A percentile compares a stretch with the other conserved stretches of the same genome.
phyloP scores from a whole-genome alignment of 1,140 invertebrate genomes.

The Proctacanthus coquilletti region DNA sequence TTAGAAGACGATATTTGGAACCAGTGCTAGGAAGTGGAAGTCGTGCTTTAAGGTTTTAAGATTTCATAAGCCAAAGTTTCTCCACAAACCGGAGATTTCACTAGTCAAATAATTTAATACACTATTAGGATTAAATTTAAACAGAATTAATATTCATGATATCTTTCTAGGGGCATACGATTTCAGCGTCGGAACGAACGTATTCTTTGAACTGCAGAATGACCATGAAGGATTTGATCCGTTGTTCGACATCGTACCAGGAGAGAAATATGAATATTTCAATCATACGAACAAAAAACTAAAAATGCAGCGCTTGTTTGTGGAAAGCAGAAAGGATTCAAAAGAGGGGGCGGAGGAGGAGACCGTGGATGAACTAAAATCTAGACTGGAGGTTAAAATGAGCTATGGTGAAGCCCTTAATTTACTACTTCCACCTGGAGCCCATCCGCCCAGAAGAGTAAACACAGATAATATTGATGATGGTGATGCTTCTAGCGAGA shows the following conservation, averaged over 20 bases:
- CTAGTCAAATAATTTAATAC: too few species aligned
- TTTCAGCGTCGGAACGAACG: conserved; percentile 32
- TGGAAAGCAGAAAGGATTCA: conserved; percentile 14
- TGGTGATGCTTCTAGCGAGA: too few species aligned
- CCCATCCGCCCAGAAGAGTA: too few species aligned
- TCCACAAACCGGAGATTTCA: too few species aligned
- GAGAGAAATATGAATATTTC: conserved; percentile 29
- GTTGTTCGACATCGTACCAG: conserved; percentile 31
- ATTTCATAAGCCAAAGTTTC: neutral
- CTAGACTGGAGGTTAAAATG: conserved; percentile 4
- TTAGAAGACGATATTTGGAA: too few species aligned
- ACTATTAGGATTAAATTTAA: too few species aligned
- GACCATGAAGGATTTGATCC: conserved; percentile 28
- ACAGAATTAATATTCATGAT: too few species aligned
- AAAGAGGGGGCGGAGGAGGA: conserved; percentile 3
- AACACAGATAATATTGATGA: too few species aligned
- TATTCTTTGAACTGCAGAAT: conserved; percentile 35
- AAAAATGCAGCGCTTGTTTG: conserved; percentile 35
- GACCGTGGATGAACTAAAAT: neutral
- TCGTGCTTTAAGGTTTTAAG: neutral
- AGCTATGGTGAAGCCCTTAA: conserved; percentile 9
- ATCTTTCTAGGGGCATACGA: conserved; percentile 31
- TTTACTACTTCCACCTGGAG: too few species aligned
- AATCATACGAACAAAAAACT: conserved; percentile 35
- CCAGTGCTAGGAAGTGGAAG: too few species aligned